Evolutionary conservation across 1,140 invertebrate genomes (phyloP).

Genomic region (Drosophila guanche): DNA sequence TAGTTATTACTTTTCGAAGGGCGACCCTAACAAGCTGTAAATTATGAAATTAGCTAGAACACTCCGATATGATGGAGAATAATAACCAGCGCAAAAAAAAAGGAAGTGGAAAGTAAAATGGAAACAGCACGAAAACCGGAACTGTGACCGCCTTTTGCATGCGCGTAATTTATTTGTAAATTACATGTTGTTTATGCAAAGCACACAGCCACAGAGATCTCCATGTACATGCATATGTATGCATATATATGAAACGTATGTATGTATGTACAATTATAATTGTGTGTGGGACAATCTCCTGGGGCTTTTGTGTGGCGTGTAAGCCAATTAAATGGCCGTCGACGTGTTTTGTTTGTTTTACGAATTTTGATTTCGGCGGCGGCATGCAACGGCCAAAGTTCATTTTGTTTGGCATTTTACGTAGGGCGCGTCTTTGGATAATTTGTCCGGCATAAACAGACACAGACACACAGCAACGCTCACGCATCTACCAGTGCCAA

Average conservation of each 20-base stretch:
- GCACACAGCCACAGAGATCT: conserved; percentile 40
- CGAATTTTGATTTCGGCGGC: conserved; percentile 57
- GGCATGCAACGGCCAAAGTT: conserved; percentile 60
- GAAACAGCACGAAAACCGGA: conserved; percentile 7
- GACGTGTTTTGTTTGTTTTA: conserved; percentile 70
- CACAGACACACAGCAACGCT: conserved; percentile 13
- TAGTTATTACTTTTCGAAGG: conserved; percentile 13
- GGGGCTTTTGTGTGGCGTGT: conserved; percentile 37
- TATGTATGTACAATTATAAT: no score
- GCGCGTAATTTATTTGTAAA: conserved; percentile 77
- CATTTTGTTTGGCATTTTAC: conserved; percentile 66
- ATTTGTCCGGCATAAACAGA: conserved; percentile 47
- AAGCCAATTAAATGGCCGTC: conserved; percentile 75
- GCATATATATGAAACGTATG: no score
- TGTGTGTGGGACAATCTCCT: conserved; percentile 17
- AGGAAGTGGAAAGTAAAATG: not conserved
- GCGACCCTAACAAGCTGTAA: conserved; percentile 18
- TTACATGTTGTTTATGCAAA: conserved; percentile 70
- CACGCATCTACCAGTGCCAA: conserved; percentile 3
- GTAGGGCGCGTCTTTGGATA: conserved; percentile 56
- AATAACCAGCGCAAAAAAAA: not conserved
- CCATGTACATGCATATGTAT: not conserved
- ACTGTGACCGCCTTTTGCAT: conserved; percentile 52
- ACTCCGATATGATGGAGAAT: not conserved
- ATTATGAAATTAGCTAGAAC: conserved; percentile 34